Conservation (phyloP, 2,888 invertebrate genomes). For the Reticulitermes lucifugus region DNA sequence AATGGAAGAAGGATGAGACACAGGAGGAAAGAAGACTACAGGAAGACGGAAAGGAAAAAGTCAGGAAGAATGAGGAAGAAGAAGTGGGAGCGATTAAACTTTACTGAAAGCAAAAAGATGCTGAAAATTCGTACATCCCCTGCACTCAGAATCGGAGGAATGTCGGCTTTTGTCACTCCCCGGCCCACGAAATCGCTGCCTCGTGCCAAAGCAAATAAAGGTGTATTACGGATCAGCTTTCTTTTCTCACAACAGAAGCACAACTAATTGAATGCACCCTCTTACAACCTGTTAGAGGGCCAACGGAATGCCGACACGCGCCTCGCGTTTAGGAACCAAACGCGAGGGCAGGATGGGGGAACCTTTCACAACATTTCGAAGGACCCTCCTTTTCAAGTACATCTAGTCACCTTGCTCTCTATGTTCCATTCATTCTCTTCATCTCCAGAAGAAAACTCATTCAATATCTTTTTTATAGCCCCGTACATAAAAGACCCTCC, state of each 20-base stretch:
- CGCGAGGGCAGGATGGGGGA: not conserved
- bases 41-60: too few relatives aligned
- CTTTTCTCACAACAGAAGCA: constrained; percentile 9
- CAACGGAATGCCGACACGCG: not conserved
- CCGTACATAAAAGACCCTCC: constrained; percentile 1
- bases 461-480: not conserved
- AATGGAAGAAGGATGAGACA: too few relatives aligned
- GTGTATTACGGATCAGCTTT: not conserved
- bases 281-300: constrained; percentile 13
- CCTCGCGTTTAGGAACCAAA: not conserved
- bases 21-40: too few relatives aligned
- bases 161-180: not conserved
- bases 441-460: not conserved
- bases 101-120: too few relatives aligned
- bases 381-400: constrained; percentile 1
- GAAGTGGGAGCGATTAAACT: too few relatives aligned
- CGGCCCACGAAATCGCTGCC: not conserved
- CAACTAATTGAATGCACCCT: constrained; percentile 24
- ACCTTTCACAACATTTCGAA: constrained; percentile 2
- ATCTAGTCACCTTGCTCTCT: not conserved
- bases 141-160: not conserved
- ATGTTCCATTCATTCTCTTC: not conserved
- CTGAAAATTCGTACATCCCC: not conserved
- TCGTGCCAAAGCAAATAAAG: constrained; percentile 10
- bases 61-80: too few relatives aligned